Evolutionary conservation across 1,140 invertebrate genomes (phyloP).

Genomic region (Lordiphosa mommai): DNA sequence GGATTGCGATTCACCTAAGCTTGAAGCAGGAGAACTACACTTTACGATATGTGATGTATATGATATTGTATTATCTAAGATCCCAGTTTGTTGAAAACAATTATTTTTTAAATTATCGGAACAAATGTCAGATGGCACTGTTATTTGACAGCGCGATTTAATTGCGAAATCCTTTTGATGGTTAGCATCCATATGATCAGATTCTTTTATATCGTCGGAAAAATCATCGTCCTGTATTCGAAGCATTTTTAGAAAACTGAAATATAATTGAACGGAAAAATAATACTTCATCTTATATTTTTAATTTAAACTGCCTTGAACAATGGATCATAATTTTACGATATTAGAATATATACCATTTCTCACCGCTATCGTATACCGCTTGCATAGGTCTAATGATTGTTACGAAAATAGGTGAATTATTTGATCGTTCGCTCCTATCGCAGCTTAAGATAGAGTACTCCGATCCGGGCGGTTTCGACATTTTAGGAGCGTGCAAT

Average conservation of each 20-base stretch:
- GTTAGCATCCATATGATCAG: constrained; percentile 29
- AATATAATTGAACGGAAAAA: constrained; percentile 7
- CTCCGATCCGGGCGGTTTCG: no score
- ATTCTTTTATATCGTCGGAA: constrained; percentile 44
- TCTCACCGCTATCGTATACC: no score
- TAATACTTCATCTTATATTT: neutral
- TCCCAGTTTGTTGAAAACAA: constrained; percentile 38
- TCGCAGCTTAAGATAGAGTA: no score
- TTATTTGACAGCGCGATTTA: constrained; percentile 44
- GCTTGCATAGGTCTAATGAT: no score
- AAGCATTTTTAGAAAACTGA: constrained; percentile 38
- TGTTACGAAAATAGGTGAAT: no score
- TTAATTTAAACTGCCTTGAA: neutral
- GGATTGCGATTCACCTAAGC: constrained; percentile 42
- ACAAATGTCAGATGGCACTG: constrained; percentile 45
- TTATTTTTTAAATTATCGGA: constrained; percentile 45
- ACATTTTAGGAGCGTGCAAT: no score
- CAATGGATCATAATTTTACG: no score
- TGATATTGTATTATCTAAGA: constrained; percentile 38
- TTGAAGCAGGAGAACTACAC: constrained; percentile 53
- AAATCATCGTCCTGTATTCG: constrained; percentile 56
- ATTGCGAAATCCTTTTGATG: constrained; percentile 37
- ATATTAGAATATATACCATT: no score
- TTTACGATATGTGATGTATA: constrained; percentile 57
- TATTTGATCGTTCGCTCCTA: no score